Percentiles rank a stretch among this genome's conserved stretches.
phyloP scores from a whole-genome alignment of 2,113 vertebrate genomes.

The Oreochromis aureus region DNA sequence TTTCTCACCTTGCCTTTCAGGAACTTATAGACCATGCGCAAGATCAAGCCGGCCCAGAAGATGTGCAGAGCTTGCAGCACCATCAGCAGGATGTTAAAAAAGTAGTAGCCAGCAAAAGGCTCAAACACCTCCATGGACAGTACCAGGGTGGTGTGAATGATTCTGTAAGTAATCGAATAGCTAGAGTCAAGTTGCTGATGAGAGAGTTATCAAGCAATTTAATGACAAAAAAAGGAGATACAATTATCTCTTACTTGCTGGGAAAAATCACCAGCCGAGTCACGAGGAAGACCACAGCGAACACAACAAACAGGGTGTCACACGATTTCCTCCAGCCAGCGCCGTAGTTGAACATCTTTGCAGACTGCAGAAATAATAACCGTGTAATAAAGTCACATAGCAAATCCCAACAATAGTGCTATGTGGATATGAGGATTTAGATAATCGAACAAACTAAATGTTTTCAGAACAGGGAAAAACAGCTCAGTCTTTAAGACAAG shows the following conservation, averaged over 20 bases:
- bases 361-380: constrained; percentile 65
- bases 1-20: constrained; percentile 77
- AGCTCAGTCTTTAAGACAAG: not conserved
- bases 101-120: constrained; percentile 87
- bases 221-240: not conserved
- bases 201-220: not conserved
- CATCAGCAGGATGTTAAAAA: constrained; percentile 80
- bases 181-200: not conserved
- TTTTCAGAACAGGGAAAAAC: not conserved
- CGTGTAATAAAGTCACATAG: not conserved
- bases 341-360: constrained; percentile 86
- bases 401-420: not conserved
- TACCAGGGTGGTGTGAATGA: constrained; percentile 79
- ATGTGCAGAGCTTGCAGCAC: constrained; percentile 83
- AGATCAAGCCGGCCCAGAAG: constrained; percentile 88
- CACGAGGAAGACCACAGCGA: constrained; percentile 78
- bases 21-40: constrained; percentile 85
- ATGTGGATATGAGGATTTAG: not conserved
- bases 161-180: constrained; percentile 55
- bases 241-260: constrained; percentile 73
- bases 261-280: constrained; percentile 81
- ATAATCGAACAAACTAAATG: not conserved
- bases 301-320: constrained; percentile 77
- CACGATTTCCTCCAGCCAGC: constrained; percentile 79
- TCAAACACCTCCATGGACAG: constrained; percentile 78